Conservation (phyloP, 2,888 invertebrate genomes). For the Oxyteleia sp. region DNA sequence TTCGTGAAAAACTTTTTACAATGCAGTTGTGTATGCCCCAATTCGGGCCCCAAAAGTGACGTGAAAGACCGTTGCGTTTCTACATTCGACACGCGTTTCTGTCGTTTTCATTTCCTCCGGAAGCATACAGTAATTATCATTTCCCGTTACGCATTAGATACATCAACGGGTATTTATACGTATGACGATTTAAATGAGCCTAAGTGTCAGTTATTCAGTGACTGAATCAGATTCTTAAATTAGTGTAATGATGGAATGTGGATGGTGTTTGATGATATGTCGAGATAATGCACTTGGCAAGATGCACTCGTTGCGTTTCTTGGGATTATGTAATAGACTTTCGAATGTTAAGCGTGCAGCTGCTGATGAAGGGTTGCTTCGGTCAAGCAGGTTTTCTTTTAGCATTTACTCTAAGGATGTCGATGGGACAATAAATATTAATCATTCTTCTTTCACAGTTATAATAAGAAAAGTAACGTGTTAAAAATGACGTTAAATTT, state of each 20-base stretch:
- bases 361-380: slow-evolving; percentile 36
- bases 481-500: too few species aligned
- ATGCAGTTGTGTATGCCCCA: too few species aligned
- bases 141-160: slow-evolving; percentile 45
- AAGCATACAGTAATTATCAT: slow-evolving; percentile 59
- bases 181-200: slow-evolving; percentile 43
- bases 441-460: too few species aligned
- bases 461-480: too few species aligned
- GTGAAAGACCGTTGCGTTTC: slow-evolving; percentile 29
- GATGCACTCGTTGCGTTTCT: slow-evolving; percentile 11
- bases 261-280: slow-evolving; percentile 46
- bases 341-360: background rate
- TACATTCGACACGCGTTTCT: slow-evolving; percentile 32
- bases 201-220: slow-evolving; percentile 53
- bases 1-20: too few species aligned
- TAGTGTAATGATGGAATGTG: slow-evolving; percentile 52
- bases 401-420: background rate
- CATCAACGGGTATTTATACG: slow-evolving; percentile 56
- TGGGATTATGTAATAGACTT: slow-evolving; percentile 44
- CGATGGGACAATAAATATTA: background rate
- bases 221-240: slow-evolving; percentile 57
- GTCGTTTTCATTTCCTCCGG: slow-evolving; percentile 61
- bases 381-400: background rate
- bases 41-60: background rate
- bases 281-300: slow-evolving; percentile 49